These are phyloP conservation scores for Mus spicilegus DNA, from an alignment of 2,113 vertebrate species.

Conservation along the genomic window DNA sequence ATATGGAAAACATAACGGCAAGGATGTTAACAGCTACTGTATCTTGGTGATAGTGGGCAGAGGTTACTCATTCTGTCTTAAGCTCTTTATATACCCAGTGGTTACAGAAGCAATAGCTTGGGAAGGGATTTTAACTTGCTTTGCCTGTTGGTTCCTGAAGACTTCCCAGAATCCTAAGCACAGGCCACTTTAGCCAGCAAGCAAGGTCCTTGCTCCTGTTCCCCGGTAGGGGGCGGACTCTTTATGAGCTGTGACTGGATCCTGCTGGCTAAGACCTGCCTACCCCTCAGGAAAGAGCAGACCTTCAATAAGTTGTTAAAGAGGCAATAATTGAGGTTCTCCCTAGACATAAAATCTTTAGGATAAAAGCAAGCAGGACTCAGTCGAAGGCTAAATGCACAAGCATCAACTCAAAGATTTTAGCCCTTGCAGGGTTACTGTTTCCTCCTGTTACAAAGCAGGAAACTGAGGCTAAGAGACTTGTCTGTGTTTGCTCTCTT, in stretches of 20 bases:
- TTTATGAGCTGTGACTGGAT: not conserved
- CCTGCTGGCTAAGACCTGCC: not conserved
- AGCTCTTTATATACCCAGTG: not conserved
- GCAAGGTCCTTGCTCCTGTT: fast-evolving
- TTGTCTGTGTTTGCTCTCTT: not conserved
- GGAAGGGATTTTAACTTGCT: not conserved
- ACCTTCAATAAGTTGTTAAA: not conserved
- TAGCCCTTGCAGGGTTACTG: not conserved
- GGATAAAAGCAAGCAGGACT: not conserved
- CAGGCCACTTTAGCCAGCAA: fast-evolving
- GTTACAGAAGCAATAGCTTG: not conserved
- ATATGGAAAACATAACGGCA: fast-evolving
- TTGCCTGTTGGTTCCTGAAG: not conserved
- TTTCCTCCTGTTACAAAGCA: fast-evolving
- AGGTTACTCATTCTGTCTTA: not conserved
- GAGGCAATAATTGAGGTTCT: not conserved
- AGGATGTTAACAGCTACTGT: not conserved
- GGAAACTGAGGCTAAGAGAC: not conserved
- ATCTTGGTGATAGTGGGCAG: not conserved
- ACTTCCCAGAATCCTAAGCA: not conserved
- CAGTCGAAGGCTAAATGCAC: not conserved
- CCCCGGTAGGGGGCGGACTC: not conserved
- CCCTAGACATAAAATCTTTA: not conserved
- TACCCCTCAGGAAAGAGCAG: not conserved
- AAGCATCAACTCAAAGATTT: fast-evolving